Evolutionary conservation across 2,797 vertebrate genomes (phyloP).

Genomic region (Alauda arvensis): DNA sequence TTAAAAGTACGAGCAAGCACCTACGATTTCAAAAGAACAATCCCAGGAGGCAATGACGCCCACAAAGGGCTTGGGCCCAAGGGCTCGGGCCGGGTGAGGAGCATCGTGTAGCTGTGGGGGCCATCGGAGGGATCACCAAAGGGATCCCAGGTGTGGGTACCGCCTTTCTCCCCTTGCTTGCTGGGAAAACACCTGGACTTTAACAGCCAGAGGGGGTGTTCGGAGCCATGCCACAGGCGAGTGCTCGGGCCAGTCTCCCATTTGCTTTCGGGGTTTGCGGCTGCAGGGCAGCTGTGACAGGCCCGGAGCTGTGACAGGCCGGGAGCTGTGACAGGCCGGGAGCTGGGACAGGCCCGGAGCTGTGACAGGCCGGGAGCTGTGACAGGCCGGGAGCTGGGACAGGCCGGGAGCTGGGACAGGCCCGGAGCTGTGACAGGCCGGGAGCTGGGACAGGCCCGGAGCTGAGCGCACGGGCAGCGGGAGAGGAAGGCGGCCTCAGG

Average conservation of each 20-base stretch:
- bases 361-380: fast-evolving
- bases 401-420: fast-evolving
- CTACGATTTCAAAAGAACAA: background rate
- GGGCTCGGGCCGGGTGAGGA: fast-evolving
- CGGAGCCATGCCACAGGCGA: fast-evolving
- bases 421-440: fast-evolving
- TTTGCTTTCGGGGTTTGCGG: no score
- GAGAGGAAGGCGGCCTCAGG: background rate
- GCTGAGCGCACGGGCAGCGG: no score
- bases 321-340: fast-evolving
- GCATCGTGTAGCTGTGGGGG: fast-evolving
- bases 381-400: no score
- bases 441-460: fast-evolving
- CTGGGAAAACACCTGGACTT: fast-evolving
- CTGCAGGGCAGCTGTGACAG: fast-evolving
- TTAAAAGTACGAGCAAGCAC: background rate
- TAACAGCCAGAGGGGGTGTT: fast-evolving
- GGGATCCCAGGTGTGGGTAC: fast-evolving
- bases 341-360: no score
- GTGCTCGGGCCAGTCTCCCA: fast-evolving
- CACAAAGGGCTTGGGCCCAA: fast-evolving
- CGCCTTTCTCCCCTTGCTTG: fast-evolving
- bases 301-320: fast-evolving
- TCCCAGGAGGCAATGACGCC: background rate
- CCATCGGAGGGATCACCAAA: fast-evolving